These are phyloP conservation scores for Spondyliosoma cantharus DNA, from an alignment of 2,797 vertebrate genomes.

Conservation along the genomic window DNA sequence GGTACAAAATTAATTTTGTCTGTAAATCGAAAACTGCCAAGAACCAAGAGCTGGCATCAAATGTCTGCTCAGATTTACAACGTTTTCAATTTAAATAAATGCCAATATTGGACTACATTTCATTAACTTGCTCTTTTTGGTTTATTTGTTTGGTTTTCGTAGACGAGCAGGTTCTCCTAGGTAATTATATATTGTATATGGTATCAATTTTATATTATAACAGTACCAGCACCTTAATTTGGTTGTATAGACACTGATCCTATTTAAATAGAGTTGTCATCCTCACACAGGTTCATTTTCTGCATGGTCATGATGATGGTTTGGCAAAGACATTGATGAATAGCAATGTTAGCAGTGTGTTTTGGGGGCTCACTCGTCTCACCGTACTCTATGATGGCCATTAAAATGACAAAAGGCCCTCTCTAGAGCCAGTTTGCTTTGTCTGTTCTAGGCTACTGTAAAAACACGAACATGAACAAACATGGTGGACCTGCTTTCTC, in stretches of 20 bases:
- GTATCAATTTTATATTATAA: neutral
- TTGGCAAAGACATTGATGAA: neutral
- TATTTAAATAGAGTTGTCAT: neutral
- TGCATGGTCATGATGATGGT: neutral
- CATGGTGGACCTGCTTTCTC: too few species aligned
- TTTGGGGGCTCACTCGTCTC: neutral
- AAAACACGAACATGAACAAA: too few species aligned
- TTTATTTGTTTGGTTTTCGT: neutral
- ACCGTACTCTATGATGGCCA: too few species aligned
- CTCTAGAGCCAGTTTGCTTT: too few species aligned
- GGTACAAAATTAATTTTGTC: neutral
- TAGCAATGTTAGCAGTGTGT: neutral
- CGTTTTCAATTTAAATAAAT: neutral
- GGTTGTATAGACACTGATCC: neutral
- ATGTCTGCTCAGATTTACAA: neutral
- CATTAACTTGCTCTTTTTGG: neutral
- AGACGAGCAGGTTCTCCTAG: neutral
- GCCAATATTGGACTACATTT: neutral
- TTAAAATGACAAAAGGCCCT: too few species aligned
- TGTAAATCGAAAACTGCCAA: neutral
- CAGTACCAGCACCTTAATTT: neutral
- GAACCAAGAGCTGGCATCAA: neutral
- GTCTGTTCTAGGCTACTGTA: too few species aligned
- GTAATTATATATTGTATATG: too few species aligned
- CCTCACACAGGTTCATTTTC: neutral